These are phyloP conservation scores for Decapterus maruadsi DNA, from an alignment of 2,797 vertebrate species.

Conservation along the genomic window DNA sequence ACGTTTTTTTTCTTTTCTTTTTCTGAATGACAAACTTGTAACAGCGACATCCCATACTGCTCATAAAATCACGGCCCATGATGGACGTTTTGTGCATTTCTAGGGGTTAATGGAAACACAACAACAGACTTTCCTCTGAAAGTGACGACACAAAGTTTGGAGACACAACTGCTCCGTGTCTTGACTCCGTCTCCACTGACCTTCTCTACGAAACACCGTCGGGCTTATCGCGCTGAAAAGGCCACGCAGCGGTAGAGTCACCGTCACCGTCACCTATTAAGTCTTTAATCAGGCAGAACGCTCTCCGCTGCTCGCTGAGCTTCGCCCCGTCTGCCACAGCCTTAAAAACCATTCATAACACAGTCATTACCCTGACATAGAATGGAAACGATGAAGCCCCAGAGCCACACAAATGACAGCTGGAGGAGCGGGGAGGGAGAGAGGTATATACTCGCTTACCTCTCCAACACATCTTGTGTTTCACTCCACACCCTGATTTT, in stretches of 20 bases:
- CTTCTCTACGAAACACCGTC: slow-evolving; percentile 18
- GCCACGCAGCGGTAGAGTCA: slow-evolving; percentile 8
- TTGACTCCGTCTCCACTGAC: slow-evolving; percentile 35
- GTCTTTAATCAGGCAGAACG: slow-evolving; percentile 37
- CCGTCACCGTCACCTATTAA: slow-evolving; percentile 38
- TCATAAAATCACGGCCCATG: too few species aligned
- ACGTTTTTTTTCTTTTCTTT: too few species aligned
- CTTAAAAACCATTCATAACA: slow-evolving; percentile 33
- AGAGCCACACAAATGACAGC: background rate
- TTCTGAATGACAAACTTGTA: too few species aligned
- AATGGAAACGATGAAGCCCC: slow-evolving; percentile 9
- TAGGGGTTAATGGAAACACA: too few species aligned
- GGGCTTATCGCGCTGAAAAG: slow-evolving; percentile 30
- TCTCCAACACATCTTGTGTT: slow-evolving; percentile 18
- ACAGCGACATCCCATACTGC: too few species aligned
- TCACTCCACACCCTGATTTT: slow-evolving; percentile 31
- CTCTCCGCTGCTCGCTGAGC: slow-evolving; percentile 1
- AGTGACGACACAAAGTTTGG: slow-evolving; percentile 6
- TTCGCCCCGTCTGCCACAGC: slow-evolving; percentile 4
- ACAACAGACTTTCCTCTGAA: background rate
- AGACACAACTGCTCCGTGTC: slow-evolving; percentile 10
- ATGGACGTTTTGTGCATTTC: too few species aligned
- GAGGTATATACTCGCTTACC: background rate
- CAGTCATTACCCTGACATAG: slow-evolving; percentile 45
- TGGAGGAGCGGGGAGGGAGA: background rate